These are phyloP conservation scores for Homarus gammarus DNA, from an alignment of 2,888 invertebrate species.

Conservation along the genomic window DNA sequence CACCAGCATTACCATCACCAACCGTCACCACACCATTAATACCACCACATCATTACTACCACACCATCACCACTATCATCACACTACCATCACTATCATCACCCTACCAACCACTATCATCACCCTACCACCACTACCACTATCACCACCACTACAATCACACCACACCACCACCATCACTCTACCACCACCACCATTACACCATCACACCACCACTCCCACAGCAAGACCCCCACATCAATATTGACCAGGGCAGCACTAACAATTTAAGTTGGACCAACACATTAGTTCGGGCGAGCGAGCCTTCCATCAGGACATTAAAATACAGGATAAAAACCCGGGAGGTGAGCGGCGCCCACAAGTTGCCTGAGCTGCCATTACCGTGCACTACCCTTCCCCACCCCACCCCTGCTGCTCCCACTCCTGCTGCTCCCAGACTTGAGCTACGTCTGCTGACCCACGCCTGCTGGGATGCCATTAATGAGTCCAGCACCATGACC, in stretches of 20 bases:
- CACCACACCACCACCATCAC: not conserved
- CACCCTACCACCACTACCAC: not conserved
- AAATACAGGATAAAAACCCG: conserved; percentile 18
- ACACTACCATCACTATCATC: not conserved
- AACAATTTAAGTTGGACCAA: conserved; percentile 47
- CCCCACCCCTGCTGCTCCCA: not conserved
- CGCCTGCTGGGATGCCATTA: not conserved
- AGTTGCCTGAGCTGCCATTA: conserved; percentile 10
- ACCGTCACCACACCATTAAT: not conserved
- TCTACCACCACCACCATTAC: not conserved
- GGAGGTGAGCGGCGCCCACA: not conserved
- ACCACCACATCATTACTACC: not conserved
- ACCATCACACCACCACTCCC: not conserved
- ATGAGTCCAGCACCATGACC: not conserved
- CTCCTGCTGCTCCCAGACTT: not conserved
- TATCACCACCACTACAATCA: not conserved
- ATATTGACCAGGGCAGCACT: conserved; percentile 25
- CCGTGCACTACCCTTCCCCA: not conserved
- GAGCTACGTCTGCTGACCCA: not conserved
- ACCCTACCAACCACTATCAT: not conserved
- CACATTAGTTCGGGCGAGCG: conserved; percentile 31
- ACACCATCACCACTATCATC: not conserved
- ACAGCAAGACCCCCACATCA: conserved; percentile 22
- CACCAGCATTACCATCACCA: not conserved
- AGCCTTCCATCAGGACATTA: conserved; percentile 40